phyloP scores from a whole-genome alignment of 2,113 vertebrate species.

The Psittacus erithacus region DNA sequence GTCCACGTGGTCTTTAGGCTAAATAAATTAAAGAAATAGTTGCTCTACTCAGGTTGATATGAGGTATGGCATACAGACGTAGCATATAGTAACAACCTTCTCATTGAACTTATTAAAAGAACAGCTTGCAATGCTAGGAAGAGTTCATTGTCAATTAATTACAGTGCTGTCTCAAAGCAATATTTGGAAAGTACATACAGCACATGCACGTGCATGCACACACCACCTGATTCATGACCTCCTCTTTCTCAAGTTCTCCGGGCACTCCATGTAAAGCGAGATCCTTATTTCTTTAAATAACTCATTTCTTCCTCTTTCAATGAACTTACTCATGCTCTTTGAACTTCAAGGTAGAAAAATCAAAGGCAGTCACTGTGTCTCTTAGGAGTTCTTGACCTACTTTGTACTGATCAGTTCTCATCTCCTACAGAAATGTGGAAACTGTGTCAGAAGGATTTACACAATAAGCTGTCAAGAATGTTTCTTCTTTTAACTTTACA shows the following conservation, averaged over 20 bases:
- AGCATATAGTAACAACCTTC: neutral
- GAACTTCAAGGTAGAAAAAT: slow-evolving; percentile 79
- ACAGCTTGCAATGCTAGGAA: neutral
- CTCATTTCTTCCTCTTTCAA: slow-evolving; percentile 53
- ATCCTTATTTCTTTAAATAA: slow-evolving; percentile 64
- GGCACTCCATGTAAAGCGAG: slow-evolving; percentile 6
- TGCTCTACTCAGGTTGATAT: neutral
- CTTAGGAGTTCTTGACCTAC: slow-evolving; percentile 77
- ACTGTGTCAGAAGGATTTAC: slow-evolving; percentile 56
- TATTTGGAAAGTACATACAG: neutral
- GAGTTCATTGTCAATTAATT: neutral
- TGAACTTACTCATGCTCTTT: slow-evolving; percentile 76
- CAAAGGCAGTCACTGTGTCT: slow-evolving; percentile 73
- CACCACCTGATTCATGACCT: neutral
- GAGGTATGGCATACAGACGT: neutral
- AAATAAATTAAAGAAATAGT: neutral
- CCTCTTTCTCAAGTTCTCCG: neutral
- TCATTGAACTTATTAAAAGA: neutral
- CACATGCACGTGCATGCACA: rapidly evolving
- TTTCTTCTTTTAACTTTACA: slow-evolving; percentile 55
- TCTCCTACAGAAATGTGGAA: slow-evolving; percentile 52
- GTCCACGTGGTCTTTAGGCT: neutral
- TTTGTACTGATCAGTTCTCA: slow-evolving; percentile 65
- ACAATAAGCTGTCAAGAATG: slow-evolving; percentile 32
- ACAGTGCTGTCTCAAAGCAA: neutral